A percentile compares a stretch with the other conserved stretches of the same genome.
Evolutionary conservation across 2,888 invertebrate species (phyloP).

Genomic region (Calameuta filiformis): DNA sequence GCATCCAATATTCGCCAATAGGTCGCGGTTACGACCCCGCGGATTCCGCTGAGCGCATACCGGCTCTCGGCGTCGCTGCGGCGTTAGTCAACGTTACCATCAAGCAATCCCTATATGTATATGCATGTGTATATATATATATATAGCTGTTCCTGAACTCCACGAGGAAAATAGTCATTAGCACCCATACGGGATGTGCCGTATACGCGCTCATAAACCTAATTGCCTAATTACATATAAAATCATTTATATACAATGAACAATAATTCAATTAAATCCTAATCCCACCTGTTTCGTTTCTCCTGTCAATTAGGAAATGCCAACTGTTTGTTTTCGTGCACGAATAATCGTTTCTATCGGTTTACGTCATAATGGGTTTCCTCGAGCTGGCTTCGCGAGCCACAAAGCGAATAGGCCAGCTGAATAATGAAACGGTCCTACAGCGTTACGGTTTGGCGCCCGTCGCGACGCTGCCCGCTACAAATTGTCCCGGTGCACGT

Average conservation of each 20-base stretch:
- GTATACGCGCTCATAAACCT: not conserved
- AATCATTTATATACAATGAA: not conserved
- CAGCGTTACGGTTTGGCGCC: not conserved
- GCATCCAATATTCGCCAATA: conserved; percentile 61
- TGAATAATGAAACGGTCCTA: conserved; percentile 29
- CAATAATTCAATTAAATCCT: not conserved
- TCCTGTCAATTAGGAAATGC: conserved; percentile 40
- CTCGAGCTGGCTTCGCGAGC: conserved; percentile 31
- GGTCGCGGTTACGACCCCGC: conserved; percentile 60
- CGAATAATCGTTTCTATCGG: conserved; percentile 24
- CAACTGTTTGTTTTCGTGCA: conserved; percentile 25
- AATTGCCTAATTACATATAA: not conserved
- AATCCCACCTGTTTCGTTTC: not conserved
- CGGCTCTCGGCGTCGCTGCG: not conserved
- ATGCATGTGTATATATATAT: no score
- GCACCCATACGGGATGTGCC: not conserved
- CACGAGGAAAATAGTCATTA: not conserved
- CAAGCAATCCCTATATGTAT: not conserved
- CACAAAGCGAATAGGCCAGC: conserved; percentile 28
- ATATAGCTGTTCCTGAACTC: not conserved
- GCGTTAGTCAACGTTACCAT: not conserved
- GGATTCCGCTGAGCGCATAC: conserved; percentile 43
- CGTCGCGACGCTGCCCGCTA: conserved; percentile 10
- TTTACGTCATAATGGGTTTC: conserved; percentile 38
- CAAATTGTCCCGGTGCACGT: conserved; percentile 23